These are phyloP conservation scores for Echeneis naucrates DNA, from an alignment of 2,797 vertebrate genomes.

Conservation along the genomic window DNA sequence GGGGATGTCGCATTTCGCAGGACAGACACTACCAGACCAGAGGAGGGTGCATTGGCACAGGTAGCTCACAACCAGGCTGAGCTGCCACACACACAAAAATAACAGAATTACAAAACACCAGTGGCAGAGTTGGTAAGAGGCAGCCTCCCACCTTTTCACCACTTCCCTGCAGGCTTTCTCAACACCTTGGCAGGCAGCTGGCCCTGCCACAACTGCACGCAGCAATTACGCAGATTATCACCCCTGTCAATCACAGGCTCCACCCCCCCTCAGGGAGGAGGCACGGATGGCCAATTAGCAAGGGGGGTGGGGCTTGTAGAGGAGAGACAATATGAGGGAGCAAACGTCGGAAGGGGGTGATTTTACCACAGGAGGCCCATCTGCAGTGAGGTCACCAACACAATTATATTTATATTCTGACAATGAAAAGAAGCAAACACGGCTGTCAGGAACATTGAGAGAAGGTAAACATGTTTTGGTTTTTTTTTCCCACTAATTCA, in stretches of 20 bases:
- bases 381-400: neutral
- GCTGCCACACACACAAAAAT: constrained; percentile 9
- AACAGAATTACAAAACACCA: constrained; percentile 30
- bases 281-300: constrained; percentile 65
- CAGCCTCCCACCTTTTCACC: constrained; percentile 36
- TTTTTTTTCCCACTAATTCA: constrained; percentile 57
- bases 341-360: neutral
- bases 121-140: constrained; percentile 34
- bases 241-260: constrained; percentile 71
- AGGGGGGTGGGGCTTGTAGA: constrained; percentile 15
- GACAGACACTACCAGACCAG: neutral
- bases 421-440: constrained; percentile 16
- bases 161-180: constrained; percentile 55
- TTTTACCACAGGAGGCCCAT: neutral
- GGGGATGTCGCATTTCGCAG: constrained; percentile 7
- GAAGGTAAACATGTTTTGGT: constrained; percentile 26
- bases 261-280: constrained; percentile 33
- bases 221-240: constrained; percentile 79
- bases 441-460: neutral
- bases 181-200: constrained; percentile 77
- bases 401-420: neutral
- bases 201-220: constrained; percentile 40
- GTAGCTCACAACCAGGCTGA: constrained; percentile 22
- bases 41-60: constrained; percentile 13
- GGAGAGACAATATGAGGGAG: neutral